A percentile compares a stretch with the other conserved stretches of the same genome.
Evolutionary conservation across 2,888 invertebrate genomes (phyloP).

Genomic region (Pandemis heparana): DNA sequence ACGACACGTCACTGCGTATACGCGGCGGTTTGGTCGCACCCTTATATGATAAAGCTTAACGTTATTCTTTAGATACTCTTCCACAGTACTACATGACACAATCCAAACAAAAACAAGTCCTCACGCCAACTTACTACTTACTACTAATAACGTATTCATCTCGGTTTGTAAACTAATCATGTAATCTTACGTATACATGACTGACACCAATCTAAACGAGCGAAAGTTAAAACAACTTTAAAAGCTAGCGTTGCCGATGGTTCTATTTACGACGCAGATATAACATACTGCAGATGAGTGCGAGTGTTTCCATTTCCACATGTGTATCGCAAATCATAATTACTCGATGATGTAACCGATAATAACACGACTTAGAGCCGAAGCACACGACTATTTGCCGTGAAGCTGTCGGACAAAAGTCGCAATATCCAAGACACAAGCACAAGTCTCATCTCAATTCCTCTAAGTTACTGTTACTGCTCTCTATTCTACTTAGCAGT

Average conservation of each 20-base stretch:
- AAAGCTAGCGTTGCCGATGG: neutral
- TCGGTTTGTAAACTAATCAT: neutral
- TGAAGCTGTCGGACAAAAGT: neutral
- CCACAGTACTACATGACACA: neutral
- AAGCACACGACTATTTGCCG: conserved; percentile 4
- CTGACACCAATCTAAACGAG: conserved; percentile 19
- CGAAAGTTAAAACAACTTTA: conserved; percentile 14
- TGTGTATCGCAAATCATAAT: conserved; percentile 29
- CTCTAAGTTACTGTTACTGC: neutral
- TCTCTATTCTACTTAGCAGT: neutral
- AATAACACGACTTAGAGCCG: conserved; percentile 5
- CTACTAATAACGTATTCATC: neutral
- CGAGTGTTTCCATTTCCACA: conserved; percentile 33
- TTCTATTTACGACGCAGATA: conserved; percentile 15
- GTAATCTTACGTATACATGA: conserved; percentile 2
- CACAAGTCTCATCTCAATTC: neutral
- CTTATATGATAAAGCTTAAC: neutral
- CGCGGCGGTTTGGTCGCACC: too few species aligned
- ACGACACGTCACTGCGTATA: too few species aligned
- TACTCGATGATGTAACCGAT: conserved; percentile 26
- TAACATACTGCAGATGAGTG: conserved; percentile 19
- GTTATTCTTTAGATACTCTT: neutral
- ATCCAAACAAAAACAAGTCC: neutral
- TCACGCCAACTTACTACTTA: neutral
- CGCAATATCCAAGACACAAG: neutral